Evolutionary conservation across 2,797 vertebrate species (phyloP).

Genomic region (Sebastes oblongus): DNA sequence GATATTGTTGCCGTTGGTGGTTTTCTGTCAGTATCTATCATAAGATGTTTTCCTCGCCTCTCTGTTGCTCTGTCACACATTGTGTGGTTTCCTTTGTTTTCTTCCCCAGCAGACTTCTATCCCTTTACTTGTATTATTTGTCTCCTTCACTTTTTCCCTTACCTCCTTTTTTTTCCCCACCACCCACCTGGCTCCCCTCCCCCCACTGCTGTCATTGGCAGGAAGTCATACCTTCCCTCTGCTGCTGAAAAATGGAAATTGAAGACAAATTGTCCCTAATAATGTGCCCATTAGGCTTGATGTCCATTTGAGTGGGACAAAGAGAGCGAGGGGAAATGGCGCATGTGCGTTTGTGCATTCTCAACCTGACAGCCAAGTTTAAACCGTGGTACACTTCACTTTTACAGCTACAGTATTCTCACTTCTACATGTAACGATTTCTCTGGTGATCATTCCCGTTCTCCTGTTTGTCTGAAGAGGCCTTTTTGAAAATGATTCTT

Average conservation of each 20-base stretch:
- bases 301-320: slow-evolving; percentile 33
- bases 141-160: neutral
- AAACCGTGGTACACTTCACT: neutral
- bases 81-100: neutral
- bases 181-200: slow-evolving; percentile 28
- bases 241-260: slow-evolving; percentile 53
- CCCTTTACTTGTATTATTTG: neutral
- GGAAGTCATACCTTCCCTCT: slow-evolving; percentile 35
- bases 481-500: slow-evolving; percentile 49
- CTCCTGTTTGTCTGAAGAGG: slow-evolving; percentile 29
- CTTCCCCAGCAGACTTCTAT: neutral
- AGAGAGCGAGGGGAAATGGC: neutral
- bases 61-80: neutral
- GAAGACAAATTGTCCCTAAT: slow-evolving; percentile 61
- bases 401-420: neutral
- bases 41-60: neutral
- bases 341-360: neutral
- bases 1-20: slow-evolving; percentile 19
- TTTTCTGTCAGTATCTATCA: slow-evolving; percentile 36
- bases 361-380: slow-evolving; percentile 12
- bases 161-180: neutral
- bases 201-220: slow-evolving; percentile 32
- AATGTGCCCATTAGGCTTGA: slow-evolving; percentile 39
- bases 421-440: slow-evolving; percentile 13
- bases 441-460: slow-evolving; percentile 32